These are phyloP conservation scores for Phasianus colchicus DNA, from an alignment of 2,113 vertebrate genomes.

Conservation along the genomic window DNA sequence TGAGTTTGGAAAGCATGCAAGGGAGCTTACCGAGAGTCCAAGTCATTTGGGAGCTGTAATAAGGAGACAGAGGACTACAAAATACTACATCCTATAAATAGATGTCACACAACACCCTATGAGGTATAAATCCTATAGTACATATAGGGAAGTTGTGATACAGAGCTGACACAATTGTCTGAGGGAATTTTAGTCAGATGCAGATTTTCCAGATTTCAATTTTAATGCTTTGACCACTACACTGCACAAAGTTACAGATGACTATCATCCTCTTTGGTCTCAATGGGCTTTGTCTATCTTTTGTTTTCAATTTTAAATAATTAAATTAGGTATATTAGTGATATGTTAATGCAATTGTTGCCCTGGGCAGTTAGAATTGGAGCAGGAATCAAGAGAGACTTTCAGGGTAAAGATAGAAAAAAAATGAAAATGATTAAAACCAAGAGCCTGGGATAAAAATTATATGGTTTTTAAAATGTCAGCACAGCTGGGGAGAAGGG, in stretches of 20 bases:
- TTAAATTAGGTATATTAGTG: neutral
- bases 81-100: neutral
- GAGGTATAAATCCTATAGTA: neutral
- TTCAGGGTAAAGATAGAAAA: neutral
- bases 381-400: neutral
- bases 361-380: neutral
- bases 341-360: neutral
- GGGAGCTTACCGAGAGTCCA: neutral
- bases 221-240: neutral
- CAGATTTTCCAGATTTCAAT: neutral
- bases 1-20: neutral
- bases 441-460: neutral
- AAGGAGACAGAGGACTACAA: neutral
- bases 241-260: neutral
- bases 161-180: neutral
- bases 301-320: neutral
- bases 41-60: neutral
- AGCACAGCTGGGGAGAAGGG: neutral
- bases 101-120: neutral
- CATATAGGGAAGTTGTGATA: neutral
- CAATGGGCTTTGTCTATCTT: neutral
- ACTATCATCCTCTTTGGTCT: neutral
- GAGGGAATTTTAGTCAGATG: neutral
- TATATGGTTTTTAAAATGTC: neutral
- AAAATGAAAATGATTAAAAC: slow-evolving; percentile 4